phyloP scores from a whole-genome alignment of 2,797 vertebrate species.

The Gadopsis marmoratus region DNA sequence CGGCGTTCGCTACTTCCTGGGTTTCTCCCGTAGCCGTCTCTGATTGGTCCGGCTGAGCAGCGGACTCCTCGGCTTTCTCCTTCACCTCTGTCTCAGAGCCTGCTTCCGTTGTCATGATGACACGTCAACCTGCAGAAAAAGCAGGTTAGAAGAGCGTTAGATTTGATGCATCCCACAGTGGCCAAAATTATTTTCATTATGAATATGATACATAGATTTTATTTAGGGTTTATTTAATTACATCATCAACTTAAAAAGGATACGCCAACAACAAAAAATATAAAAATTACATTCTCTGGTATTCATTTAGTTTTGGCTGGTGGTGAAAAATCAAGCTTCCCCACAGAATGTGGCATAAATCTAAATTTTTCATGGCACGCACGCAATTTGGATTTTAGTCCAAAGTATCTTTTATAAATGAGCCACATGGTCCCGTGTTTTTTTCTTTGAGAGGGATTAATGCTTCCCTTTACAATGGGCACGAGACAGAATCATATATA shows the following conservation, averaged over 20 bases:
- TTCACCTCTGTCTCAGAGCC: conserved; percentile 91
- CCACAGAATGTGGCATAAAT: conserved; percentile 29
- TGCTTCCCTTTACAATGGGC: not conserved
- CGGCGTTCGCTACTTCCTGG: conserved; percentile 66
- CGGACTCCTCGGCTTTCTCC: conserved; percentile 86
- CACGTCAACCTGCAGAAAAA: conserved; percentile 80
- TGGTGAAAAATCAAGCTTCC: conserved; percentile 15
- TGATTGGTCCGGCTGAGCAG: conserved; percentile 70
- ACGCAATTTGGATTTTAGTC: conserved; percentile 40
- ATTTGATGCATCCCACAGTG: not conserved
- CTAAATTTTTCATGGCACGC: conserved; percentile 55
- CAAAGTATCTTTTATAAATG: conserved; percentile 72
- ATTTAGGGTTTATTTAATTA: not conserved
- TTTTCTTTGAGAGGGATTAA: not conserved
- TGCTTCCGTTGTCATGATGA: conserved; percentile 94
- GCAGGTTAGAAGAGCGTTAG: not conserved
- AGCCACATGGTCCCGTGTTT: conserved; percentile 23
- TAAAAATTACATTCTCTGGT: not conserved
- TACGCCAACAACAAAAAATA: no score
- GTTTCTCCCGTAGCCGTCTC: conserved; percentile 64
- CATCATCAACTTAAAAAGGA: not conserved
- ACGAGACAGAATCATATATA: not conserved
- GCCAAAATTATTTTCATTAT: not conserved
- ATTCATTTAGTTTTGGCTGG: conserved; percentile 5
- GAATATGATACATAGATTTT: not conserved